These are phyloP conservation scores for Drosophila mayaguana DNA, from an alignment of 2,888 invertebrate genomes.

Conservation along the genomic window DNA sequence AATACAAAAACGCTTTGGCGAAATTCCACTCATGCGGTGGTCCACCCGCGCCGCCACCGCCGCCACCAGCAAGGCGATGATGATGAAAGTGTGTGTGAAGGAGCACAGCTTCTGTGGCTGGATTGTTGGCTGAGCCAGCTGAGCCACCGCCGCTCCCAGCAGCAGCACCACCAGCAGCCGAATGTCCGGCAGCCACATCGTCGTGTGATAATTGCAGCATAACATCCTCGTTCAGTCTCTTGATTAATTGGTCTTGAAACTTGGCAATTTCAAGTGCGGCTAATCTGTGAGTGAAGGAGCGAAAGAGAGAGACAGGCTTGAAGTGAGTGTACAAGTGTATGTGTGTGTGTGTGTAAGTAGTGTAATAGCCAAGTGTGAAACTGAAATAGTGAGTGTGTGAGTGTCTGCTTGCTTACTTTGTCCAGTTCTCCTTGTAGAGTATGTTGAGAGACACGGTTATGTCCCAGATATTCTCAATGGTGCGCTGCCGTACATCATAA, in stretches of 20 bases:
- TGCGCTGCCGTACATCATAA: conserved; percentile 88
- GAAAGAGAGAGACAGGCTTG: neutral
- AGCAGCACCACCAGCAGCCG: conserved; percentile 18
- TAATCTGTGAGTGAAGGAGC: conserved; percentile 74
- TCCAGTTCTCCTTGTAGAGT: conserved; percentile 96
- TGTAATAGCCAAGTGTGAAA: neutral
- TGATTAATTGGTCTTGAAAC: conserved; percentile 93
- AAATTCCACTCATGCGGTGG: conserved; percentile 91
- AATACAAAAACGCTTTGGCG: conserved; percentile 96
- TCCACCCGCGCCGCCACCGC: conserved; percentile 84
- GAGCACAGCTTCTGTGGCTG: conserved; percentile 85
- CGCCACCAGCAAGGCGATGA: conserved; percentile 85
- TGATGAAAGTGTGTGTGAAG: conserved; percentile 83
- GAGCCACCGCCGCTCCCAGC: neutral
- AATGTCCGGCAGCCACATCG: conserved; percentile 84
- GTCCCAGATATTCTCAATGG: conserved; percentile 96
- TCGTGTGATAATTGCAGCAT: conserved; percentile 87
- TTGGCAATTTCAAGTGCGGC: conserved; percentile 86
- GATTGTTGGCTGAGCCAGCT: conserved; percentile 82
- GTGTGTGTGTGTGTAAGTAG: neutral
- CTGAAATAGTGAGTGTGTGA: neutral
- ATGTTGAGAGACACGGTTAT: conserved; percentile 95
- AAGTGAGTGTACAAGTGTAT: neutral
- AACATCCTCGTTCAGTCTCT: conserved; percentile 92
- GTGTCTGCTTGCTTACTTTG: conserved; percentile 86